Base-by-base conservation (phyloP, 2,113 vertebrate species). In the Chloebia gouldiae region DNA sequence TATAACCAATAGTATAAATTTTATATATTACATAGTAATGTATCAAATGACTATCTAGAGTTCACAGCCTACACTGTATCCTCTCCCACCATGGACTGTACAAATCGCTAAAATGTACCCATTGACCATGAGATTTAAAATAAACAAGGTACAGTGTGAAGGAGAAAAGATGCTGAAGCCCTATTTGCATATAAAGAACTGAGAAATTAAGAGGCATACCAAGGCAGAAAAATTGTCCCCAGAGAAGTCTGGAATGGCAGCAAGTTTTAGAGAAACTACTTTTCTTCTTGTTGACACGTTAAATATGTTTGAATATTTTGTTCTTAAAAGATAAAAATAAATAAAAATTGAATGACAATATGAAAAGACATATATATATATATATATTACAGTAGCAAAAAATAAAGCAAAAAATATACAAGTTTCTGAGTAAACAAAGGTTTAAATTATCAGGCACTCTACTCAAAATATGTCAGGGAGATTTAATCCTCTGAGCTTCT, bases 1-100 rank as follows among this genome's bases (percentile, higher is more conserved):
- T 88, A 60, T 57, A 90, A 88, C n/a, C 76, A 85, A 60, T 28
- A 37, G 19, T 72, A 69, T 61, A 90, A 80, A 86, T 73, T 88
- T 76, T 80, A 76, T 91, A 68, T 81, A 61, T 87, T 90, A 61
- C n/a, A 53, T n/a, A n/a, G n/a, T n/a, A n/a, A n/a, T 88, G 3
- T 40, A 61, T 57, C 30, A 35, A 33, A 72, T 60, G 78, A 72
- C 17, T 91, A 17, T 20, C 40, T 72, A 33, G 63, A 92, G 28
- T 57, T 88, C 71, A 80, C 57, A 85, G 33, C 4, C 31, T 49
- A 49, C 72, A 44, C 30, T 1, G 1, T 72, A 53, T 35, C 20
- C 22, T 66, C 18, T 90, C 90, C 49, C 0, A 0, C 14, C 11
- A 19, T 0, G 0, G 40, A 30, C 31, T 69, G 11, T 57, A 30